phyloP scores from a whole-genome alignment of 2,797 vertebrate species.

The Darevskia nairensis region DNA sequence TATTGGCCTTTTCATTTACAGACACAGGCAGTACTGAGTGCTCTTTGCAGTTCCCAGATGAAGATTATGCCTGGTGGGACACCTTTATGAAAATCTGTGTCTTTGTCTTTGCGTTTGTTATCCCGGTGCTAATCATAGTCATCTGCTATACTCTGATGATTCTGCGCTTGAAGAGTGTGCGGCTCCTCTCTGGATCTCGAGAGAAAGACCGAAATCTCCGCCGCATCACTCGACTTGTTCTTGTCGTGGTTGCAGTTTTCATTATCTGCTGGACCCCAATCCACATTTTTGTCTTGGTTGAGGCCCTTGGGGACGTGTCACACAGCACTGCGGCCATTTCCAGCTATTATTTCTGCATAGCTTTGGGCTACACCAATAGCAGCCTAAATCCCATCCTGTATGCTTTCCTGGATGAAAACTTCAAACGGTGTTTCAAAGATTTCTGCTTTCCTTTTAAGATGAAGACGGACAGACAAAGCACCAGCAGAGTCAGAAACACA shows the following conservation, averaged over 20 bases:
- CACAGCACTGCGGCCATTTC: slow-evolving; percentile 91
- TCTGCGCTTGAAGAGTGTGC: slow-evolving; percentile 90
- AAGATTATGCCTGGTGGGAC: slow-evolving; percentile 94
- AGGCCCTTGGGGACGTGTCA: slow-evolving; percentile 85
- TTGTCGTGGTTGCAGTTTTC: slow-evolving; percentile 97
- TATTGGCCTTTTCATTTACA: slow-evolving; percentile 63
- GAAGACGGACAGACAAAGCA: slow-evolving; percentile 83
- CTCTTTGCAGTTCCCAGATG: slow-evolving; percentile 93
- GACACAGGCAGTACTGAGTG: slow-evolving; percentile 88
- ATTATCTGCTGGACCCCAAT: slow-evolving; percentile 98
- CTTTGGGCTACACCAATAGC: slow-evolving; percentile 97
- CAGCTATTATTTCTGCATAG: slow-evolving; percentile 96
- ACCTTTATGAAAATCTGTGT: slow-evolving; percentile 97
- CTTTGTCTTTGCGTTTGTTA: slow-evolving; percentile 93
- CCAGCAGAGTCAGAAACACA: slow-evolving; percentile 78
- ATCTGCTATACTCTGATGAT: slow-evolving; percentile 97
- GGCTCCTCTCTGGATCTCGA: slow-evolving; percentile 91
- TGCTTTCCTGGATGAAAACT: slow-evolving; percentile 97
- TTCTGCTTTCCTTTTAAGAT: slow-evolving; percentile 91
- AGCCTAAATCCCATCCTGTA: slow-evolving; percentile 98
- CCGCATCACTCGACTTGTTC: slow-evolving; percentile 92
- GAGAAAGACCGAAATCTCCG: slow-evolving; percentile 96
- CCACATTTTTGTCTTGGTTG: slow-evolving; percentile 95
- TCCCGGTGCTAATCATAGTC: slow-evolving; percentile 92
- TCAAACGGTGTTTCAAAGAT: slow-evolving; percentile 96